Conservation (phyloP, 2,797 vertebrate genomes). For the Phylloscopus collybita region DNA sequence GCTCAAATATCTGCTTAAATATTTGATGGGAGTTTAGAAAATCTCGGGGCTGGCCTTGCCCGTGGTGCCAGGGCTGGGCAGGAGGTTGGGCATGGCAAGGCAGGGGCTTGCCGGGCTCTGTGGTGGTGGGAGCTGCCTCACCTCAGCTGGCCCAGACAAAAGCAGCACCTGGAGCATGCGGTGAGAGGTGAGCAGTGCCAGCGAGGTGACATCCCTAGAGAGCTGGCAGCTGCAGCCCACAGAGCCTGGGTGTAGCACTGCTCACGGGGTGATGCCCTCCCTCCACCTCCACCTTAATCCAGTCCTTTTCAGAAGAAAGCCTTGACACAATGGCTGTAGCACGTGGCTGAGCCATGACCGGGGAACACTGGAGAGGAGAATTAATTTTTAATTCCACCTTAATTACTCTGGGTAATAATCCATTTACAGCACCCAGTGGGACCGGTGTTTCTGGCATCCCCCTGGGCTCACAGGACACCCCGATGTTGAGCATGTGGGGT, state of each 20-base stretch:
- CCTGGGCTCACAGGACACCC: neutral
- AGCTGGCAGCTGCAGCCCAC: neutral
- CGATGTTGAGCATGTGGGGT: neutral
- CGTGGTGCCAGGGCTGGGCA: neutral
- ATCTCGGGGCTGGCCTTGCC: slow-evolving; percentile 1
- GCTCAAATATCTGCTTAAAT: slow-evolving; percentile 57
- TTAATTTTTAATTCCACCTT: slow-evolving; percentile 84
- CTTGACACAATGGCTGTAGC: slow-evolving; percentile 56
- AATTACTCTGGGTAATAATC: slow-evolving; percentile 80
- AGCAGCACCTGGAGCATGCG: accelerated
- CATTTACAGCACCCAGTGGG: slow-evolving; percentile 60
- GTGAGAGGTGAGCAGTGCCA: neutral
- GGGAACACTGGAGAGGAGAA: slow-evolving; percentile 67
- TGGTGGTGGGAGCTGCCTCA: neutral
- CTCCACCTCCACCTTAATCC: neutral
- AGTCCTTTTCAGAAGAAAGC: slow-evolving; percentile 54
- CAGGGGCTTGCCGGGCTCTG: neutral
- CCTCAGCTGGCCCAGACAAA: accelerated
- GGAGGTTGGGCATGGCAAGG: neutral
- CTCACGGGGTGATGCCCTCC: neutral
- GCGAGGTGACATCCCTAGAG: neutral
- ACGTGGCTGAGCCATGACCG: slow-evolving; percentile 68
- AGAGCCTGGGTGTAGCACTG: neutral
- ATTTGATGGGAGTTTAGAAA: slow-evolving; percentile 58
- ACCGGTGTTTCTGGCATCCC: neutral